These are phyloP conservation scores for Oryctes rhinoceros DNA, from an alignment of 1,140 invertebrate species.

Conservation along the genomic window DNA sequence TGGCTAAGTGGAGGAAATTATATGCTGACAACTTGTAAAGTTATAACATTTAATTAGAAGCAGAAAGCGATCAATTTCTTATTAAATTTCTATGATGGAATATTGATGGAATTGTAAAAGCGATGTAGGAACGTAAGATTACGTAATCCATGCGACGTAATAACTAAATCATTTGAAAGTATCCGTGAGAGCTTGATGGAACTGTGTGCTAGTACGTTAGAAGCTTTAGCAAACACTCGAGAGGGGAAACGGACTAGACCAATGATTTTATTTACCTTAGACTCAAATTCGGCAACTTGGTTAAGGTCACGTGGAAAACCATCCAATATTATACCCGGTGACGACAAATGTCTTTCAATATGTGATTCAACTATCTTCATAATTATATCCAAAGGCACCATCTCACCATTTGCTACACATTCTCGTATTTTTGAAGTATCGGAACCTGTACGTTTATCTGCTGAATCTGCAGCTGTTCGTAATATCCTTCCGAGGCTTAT, in stretches of 20 bases:
- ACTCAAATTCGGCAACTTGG: slow-evolving; percentile 86
- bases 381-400: slow-evolving; percentile 76
- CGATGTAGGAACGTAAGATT: background rate
- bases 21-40: slow-evolving; percentile 32
- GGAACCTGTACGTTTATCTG: slow-evolving; percentile 62
- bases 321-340: slow-evolving; percentile 83
- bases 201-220: too few relatives aligned
- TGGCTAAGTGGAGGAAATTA: slow-evolving; percentile 18
- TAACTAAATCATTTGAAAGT: too few relatives aligned
- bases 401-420: slow-evolving; percentile 81
- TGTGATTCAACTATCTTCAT: slow-evolving; percentile 73
- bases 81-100: slow-evolving; percentile 1
- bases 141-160: too few relatives aligned
- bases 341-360: slow-evolving; percentile 64
- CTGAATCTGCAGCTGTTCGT: slow-evolving; percentile 70
- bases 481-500: slow-evolving; percentile 77
- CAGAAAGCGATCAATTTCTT: slow-evolving; percentile 34
- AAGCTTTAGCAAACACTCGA: too few relatives aligned
- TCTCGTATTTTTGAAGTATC: slow-evolving; percentile 69
- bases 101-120: background rate
- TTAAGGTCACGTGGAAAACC: slow-evolving; percentile 88
- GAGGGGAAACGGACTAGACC: background rate
- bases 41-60: slow-evolving; percentile 30
- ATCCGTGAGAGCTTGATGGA: too few relatives aligned
- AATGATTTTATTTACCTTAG: slow-evolving; percentile 69